These are phyloP conservation scores for Athalia rosae DNA, from an alignment of 2,888 invertebrate species.

Conservation along the genomic window DNA sequence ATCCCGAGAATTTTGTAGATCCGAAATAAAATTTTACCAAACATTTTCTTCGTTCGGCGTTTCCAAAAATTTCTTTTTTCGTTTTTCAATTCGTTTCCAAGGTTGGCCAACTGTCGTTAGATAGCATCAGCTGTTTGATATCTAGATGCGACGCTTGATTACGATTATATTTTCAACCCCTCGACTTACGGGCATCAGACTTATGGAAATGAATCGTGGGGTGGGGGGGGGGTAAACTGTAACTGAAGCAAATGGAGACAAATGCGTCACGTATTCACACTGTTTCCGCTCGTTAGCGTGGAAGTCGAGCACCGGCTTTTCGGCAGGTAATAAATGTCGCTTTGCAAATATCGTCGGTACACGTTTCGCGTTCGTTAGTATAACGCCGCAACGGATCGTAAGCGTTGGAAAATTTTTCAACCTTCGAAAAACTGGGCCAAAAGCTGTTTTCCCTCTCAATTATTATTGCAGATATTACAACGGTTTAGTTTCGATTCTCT, in stretches of 20 bases:
- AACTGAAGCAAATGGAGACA: constrained; percentile 41
- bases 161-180: constrained; percentile 20
- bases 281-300: constrained; percentile 39
- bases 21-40: neutral
- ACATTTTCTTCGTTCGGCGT: too few species aligned
- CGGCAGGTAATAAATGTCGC: constrained; percentile 39
- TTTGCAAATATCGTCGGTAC: neutral
- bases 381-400: neutral
- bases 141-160: constrained; percentile 24
- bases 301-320: neutral
- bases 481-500: neutral
- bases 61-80: too few species aligned
- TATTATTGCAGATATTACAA: neutral
- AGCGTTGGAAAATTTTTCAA: neutral
- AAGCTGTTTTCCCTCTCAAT: too few species aligned
- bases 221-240: constrained; percentile 8
- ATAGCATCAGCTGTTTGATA: neutral
- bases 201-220: constrained; percentile 43
- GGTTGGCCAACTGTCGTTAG: neutral
- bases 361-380: neutral
- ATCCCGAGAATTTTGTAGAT: neutral
- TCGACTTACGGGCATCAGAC: constrained; percentile 22
- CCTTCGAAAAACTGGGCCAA: too few species aligned
- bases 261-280: constrained; percentile 40
- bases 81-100: too few species aligned